Evolutionary conservation across 2,888 invertebrate genomes (phyloP), one percentile per base, ranked within the genome.

Genomic region (Dendrolimus houi): DNA sequence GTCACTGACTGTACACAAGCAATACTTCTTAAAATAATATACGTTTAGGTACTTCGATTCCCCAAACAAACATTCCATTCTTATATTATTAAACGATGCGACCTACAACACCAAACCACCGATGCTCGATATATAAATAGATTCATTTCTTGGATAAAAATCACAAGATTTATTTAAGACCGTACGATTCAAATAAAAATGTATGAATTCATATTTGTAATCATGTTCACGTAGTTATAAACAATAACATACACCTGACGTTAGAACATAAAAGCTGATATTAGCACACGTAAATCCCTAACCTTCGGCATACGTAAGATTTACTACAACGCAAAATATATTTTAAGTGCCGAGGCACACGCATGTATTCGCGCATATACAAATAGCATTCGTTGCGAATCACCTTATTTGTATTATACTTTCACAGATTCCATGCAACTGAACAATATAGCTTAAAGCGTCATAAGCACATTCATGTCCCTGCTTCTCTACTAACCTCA

Each of bases 61-160:
- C 78, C 85, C 80, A 79, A 84, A 81, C 84, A 85, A 85, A 85
- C 82, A 85, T 79, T 82, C 80, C 79, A 77, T 77, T 81, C 75
- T 79, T 77, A 81, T 78, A 29, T 29, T 29, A 29, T 29, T 29
- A 29, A 29, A 29, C 3, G 75, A 79, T 78, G 79, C 83, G 79
- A 81, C 84, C 81, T 76, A 82, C 72, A 77, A 72, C 73, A 72
- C 68, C 69, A 74, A 74, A 70, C 81, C 85, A 81, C 81, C 83
- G 76, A 84, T 84, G 85, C 79, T 67, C 69, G 72, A 69, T 77
- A 80, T 82, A 81, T 77, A 87, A 87, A 88, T 87, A 87, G 87
- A 83, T 69, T 73, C 77, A 81, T 79, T 81, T 85, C 81, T 82
- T 77, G 82, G 83, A 79, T 85, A 81, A 75, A 83, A 83, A 86